Conservation (phyloP, 2,113 vertebrate genomes). For the Nesogale talazaci region DNA sequence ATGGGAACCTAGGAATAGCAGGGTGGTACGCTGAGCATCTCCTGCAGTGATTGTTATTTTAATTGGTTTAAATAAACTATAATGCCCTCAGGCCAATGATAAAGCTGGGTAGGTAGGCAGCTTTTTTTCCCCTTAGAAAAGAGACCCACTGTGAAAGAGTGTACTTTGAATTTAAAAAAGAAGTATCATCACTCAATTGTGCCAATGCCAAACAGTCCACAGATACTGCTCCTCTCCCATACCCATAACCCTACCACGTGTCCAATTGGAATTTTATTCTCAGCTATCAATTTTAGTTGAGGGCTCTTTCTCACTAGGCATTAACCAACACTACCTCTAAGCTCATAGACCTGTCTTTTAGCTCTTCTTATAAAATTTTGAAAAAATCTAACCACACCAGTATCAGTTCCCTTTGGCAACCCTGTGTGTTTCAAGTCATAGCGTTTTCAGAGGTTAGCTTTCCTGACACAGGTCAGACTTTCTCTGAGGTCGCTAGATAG, state of each 20-base stretch:
- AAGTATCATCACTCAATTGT: constrained; percentile 19
- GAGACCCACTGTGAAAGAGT: constrained; percentile 50
- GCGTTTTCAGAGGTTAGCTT: no score
- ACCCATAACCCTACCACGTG: background rate
- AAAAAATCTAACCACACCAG: background rate
- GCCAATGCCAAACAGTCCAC: background rate
- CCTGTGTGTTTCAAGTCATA: no score
- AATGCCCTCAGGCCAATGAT: constrained; percentile 67
- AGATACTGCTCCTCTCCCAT: background rate
- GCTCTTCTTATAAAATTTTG: background rate
- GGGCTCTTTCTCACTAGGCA: background rate
- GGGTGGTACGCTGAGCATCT: constrained; percentile 62
- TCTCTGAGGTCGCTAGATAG: no score
- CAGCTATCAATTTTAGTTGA: background rate
- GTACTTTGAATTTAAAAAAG: constrained; percentile 46
- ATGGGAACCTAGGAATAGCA: constrained; percentile 58
- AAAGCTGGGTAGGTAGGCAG: constrained; percentile 41
- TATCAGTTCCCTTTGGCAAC: background rate
- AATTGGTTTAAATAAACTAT: constrained; percentile 83
- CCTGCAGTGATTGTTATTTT: constrained; percentile 81
- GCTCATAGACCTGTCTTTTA: background rate
- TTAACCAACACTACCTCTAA: background rate
- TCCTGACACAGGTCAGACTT: no score
- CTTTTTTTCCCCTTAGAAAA: constrained; percentile 64
- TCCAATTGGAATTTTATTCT: background rate